Evolutionary conservation across 2,888 invertebrate genomes (phyloP), one percentile per base, ranked within the genome.

Genomic region (Salpingus planirostris): DNA sequence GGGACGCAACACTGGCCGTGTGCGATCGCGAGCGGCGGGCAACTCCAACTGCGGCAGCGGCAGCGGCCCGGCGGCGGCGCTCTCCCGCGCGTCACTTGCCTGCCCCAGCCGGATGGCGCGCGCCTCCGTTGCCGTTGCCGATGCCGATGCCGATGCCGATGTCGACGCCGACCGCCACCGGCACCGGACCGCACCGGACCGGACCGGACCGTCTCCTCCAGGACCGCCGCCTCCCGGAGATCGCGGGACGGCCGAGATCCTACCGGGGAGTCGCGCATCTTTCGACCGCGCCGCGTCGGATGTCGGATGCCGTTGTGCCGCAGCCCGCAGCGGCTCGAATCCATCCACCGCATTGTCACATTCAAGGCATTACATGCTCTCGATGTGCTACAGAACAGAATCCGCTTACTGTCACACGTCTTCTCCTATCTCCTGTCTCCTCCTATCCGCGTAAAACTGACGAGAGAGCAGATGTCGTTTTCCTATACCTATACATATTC

Each of bases 11-110:
- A 53, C 54, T 55, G 51, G 54, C 54, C 53, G 5, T 18, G 57
- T 60, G 55, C 51, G 52, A 52, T 50, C 59, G 49, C 57, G 53
- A 58, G 54, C 60, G 55, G 52, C 55, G 57, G 56, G 49, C 55
- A 50, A 59, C 55, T 60, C 54, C 51, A 57, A 62, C 59, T 62
- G 59, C 57, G 15, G 24, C 24, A 13, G 30, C 38, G 49, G 54
- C 55, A 54, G 54, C 55, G 37, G 46, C 44, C 44, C 38, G 50
- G 58, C 60, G 58, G 55, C 56, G 59, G 60, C 61, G 60, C 60
- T 54, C 50, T 58, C 48, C 49, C 46, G 51, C 54, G 50, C 56
- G 53, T 52, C 57, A 46, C 50, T 51, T 51, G 48, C 36, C 37
- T 43, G 42, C 44, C 43, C 36, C 40, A 33, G 36, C 42, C 40